phyloP scores from a whole-genome alignment of 2,888 invertebrate species.

The Hypena proboscidalis region DNA sequence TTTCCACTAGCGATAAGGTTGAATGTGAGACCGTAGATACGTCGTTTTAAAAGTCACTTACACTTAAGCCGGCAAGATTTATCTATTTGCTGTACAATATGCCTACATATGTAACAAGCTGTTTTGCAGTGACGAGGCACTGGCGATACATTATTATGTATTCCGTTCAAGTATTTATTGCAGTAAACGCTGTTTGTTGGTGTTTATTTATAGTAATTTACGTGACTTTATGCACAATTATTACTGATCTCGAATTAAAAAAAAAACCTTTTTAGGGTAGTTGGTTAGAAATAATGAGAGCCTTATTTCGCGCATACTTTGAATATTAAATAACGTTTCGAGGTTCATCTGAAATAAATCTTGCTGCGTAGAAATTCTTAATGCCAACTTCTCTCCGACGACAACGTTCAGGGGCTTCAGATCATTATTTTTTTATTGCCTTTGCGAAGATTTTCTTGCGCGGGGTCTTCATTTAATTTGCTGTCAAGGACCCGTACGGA shows the following conservation, averaged over 20 bases:
- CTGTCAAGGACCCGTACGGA: conserved; percentile 7
- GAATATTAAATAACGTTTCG: conserved; percentile 14
- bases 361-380: conserved; percentile 13
- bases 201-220: conserved; percentile 2
- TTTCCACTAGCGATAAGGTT: no score
- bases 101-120: conserved; percentile 23
- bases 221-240: conserved; percentile 3
- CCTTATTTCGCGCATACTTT: conserved; percentile 4
- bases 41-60: no score
- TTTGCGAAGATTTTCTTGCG: conserved; percentile 13
- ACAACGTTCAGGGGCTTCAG: conserved; percentile 39
- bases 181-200: not conserved
- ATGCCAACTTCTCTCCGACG: conserved; percentile 19
- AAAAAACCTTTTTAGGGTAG: not conserved
- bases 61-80: conserved; percentile 30
- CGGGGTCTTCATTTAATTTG: conserved; percentile 11
- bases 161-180: conserved; percentile 17
- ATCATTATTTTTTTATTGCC: conserved; percentile 47
- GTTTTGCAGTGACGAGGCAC: conserved; percentile 6
- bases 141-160: conserved; percentile 19
- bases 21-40: no score
- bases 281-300: not conserved
- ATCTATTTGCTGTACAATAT: no score
- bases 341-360: conserved; percentile 18
- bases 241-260: not conserved